Evolutionary conservation across 1,140 invertebrate genomes (phyloP).

Genomic region (Muscidifurax raptorellus): DNA sequence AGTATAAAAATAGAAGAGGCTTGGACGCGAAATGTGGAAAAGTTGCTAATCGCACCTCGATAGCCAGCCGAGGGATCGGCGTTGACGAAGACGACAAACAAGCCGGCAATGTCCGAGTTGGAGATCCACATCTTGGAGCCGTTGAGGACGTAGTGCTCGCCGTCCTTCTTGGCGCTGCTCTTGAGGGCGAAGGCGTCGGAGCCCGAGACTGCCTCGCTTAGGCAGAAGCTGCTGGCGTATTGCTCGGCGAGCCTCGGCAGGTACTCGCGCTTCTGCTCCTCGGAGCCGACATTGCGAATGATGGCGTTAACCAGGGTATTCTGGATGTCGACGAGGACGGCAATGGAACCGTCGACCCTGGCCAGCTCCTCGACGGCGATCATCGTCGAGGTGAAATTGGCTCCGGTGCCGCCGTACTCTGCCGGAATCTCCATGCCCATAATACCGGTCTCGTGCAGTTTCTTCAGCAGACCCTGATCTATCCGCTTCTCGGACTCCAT

Average conservation of each 20-base stretch:
- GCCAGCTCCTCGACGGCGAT: constrained; percentile 92
- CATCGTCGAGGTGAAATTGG: constrained; percentile 91
- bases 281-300: constrained; percentile 87
- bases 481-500: constrained; percentile 94
- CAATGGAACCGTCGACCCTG: constrained; percentile 92
- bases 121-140: constrained; percentile 97
- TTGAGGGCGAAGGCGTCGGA: constrained; percentile 93
- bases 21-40: too few relatives aligned
- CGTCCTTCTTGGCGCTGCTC: constrained; percentile 90
- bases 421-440: constrained; percentile 94
- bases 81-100: constrained; percentile 94
- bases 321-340: constrained; percentile 92
- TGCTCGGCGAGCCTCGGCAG: constrained; percentile 87
- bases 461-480: constrained; percentile 82
- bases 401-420: constrained; percentile 91
- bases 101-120: constrained; percentile 91
- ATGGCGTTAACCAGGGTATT: constrained; percentile 94
- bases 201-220: constrained; percentile 91
- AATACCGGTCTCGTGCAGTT: constrained; percentile 83
- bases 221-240: constrained; percentile 90
- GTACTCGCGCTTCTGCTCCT: constrained; percentile 91
- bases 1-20: too few relatives aligned
- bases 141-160: constrained; percentile 86
- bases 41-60: not conserved
- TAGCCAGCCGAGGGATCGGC: constrained; percentile 81